Conservation (phyloP, 2,797 vertebrate genomes). For the Lacerta agilis region DNA sequence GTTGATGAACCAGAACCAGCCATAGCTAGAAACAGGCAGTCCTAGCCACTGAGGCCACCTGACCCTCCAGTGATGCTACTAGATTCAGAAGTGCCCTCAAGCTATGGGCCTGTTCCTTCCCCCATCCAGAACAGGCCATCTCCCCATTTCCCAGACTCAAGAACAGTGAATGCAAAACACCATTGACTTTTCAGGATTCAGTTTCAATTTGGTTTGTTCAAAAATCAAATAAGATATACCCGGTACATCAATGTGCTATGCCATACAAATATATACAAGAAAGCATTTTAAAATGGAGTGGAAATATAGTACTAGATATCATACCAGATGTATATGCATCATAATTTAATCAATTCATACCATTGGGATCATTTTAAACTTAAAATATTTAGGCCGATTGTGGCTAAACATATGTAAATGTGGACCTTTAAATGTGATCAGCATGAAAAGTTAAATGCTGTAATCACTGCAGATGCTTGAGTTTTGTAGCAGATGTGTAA, state of each 20-base stretch:
- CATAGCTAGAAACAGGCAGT: too few relatives aligned
- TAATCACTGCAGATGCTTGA: not conserved
- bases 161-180: too few relatives aligned
- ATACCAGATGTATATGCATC: not conserved
- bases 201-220: not conserved
- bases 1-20: too few relatives aligned
- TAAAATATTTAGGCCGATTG: conserved; percentile 8
- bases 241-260: not conserved
- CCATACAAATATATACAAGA: not conserved
- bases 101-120: too few relatives aligned
- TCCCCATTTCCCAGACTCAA: too few relatives aligned
- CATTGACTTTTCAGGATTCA: too few relatives aligned
- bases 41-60: too few relatives aligned
- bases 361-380: not conserved
- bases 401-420: not conserved
- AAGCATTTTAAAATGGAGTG: not conserved
- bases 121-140: too few relatives aligned
- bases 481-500: not conserved
- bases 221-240: not conserved
- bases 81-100: too few relatives aligned
- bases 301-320: not conserved
- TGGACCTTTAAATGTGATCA: not conserved
- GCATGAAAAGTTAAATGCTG: not conserved
- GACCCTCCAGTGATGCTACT: too few relatives aligned
- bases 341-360: not conserved